Evolutionary conservation across 2,888 invertebrate species (phyloP).

Genomic region (Caprella mutica): DNA sequence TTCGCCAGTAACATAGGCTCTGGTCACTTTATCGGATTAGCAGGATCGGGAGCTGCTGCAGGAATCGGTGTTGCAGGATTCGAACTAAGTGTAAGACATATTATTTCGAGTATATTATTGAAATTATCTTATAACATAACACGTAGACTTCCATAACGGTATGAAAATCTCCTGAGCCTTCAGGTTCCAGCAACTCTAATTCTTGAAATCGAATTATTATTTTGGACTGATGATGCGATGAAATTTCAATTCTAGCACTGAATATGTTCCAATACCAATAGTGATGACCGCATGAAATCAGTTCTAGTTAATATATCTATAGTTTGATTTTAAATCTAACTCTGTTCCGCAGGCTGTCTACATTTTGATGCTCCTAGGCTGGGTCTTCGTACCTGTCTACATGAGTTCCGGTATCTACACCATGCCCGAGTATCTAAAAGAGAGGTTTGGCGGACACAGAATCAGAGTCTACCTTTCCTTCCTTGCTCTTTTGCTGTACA

Average conservation of each 20-base stretch:
- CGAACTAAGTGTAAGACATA: slow-evolving; percentile 41
- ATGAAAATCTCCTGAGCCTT: too few relatives aligned
- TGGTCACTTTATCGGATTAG: too few relatives aligned
- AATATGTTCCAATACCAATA: too few relatives aligned
- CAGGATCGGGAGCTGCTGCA: slow-evolving; percentile 43
- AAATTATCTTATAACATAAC: not conserved
- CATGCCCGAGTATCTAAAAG: slow-evolving; percentile 47
- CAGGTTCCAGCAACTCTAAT: too few relatives aligned
- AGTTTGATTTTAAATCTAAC: too few relatives aligned
- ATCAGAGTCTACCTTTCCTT: slow-evolving; percentile 47
- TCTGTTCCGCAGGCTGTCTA: slow-evolving; percentile 42
- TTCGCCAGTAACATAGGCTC: slow-evolving; percentile 46
- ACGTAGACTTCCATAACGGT: too few relatives aligned
- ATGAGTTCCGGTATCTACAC: slow-evolving; percentile 45
- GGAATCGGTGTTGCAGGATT: slow-evolving; percentile 43
- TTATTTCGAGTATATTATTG: not conserved
- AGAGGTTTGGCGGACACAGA: slow-evolving; percentile 46
- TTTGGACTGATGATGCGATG: too few relatives aligned
- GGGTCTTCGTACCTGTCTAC: slow-evolving; percentile 48
- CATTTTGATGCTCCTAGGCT: slow-evolving; percentile 44
- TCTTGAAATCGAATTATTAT: too few relatives aligned
- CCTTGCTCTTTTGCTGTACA: slow-evolving; percentile 44
- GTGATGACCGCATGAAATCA: too few relatives aligned
- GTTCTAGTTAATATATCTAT: too few relatives aligned
- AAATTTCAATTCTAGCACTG: too few relatives aligned